phyloP scores from a whole-genome alignment of 2,888 invertebrate species.

The Dascillus cervinus region DNA sequence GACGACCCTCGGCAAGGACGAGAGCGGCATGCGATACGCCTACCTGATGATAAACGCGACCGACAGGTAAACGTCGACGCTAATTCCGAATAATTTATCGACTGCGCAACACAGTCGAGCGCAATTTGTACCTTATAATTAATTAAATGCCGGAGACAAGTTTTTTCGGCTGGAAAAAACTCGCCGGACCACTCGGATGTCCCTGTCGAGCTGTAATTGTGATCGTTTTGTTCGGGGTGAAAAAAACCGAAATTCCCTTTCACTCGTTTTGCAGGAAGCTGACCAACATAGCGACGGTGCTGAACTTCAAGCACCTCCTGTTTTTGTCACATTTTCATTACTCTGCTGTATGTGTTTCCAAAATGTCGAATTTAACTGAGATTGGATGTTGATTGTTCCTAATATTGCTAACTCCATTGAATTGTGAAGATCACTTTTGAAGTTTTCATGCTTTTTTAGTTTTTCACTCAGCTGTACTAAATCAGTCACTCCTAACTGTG shows the following conservation, averaged over 20 bases:
- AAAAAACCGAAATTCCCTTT: neutral
- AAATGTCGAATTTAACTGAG: no score
- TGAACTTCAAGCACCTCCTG: constrained; percentile 48
- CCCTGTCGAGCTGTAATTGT: no score
- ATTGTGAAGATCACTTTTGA: no score
- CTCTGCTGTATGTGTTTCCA: no score
- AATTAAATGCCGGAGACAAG: constrained; percentile 8
- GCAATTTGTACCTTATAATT: constrained; percentile 11
- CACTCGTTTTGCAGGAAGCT: constrained; percentile 33
- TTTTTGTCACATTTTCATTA: no score
- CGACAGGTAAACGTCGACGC: constrained; percentile 29
- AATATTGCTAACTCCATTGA: no score
- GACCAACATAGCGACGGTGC: constrained; percentile 47
- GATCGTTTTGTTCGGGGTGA: neutral
- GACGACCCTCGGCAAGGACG: constrained; percentile 39
- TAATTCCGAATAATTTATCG: no score
- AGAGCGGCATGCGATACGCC: constrained; percentile 46
- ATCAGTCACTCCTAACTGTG: no score
- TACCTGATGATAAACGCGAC: constrained; percentile 50
- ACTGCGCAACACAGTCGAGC: constrained; percentile 4
- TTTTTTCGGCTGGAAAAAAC: constrained; percentile 6
- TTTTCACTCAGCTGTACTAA: no score
- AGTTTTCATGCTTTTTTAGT: no score
- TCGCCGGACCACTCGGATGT: no score
- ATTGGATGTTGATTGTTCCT: no score